Evolutionary conservation across 2,888 invertebrate genomes (phyloP).

Genomic region (Pseudanteris insignis): DNA sequence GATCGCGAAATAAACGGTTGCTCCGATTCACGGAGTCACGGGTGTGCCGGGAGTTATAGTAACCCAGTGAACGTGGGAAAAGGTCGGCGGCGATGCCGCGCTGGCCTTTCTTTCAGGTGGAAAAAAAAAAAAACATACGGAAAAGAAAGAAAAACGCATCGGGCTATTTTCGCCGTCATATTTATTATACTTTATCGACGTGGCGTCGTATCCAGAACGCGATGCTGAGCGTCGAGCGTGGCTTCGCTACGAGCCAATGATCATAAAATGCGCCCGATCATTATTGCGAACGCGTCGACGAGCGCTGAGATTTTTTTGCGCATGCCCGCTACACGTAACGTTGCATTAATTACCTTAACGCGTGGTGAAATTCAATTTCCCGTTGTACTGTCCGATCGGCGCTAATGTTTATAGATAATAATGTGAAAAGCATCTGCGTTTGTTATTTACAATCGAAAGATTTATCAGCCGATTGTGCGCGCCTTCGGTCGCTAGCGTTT

Average conservation of each 20-base stretch:
- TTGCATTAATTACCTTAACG: slow-evolving; percentile 27
- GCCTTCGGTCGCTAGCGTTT: not conserved
- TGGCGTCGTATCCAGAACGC: slow-evolving; percentile 39
- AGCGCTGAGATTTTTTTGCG: slow-evolving; percentile 23
- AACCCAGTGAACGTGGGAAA: slow-evolving; percentile 50
- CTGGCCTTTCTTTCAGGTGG: slow-evolving; percentile 34
- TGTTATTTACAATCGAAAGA: slow-evolving; percentile 7
- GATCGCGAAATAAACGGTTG: too few species aligned
- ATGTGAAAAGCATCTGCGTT: slow-evolving; percentile 14
- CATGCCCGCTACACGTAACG: slow-evolving; percentile 17
- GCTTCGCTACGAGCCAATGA: slow-evolving; percentile 25
- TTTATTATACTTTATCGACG: slow-evolving; percentile 27
- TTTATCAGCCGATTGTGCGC: slow-evolving; percentile 13
- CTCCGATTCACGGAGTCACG: slow-evolving; percentile 46
- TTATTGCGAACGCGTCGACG: slow-evolving; percentile 16
- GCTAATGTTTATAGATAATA: slow-evolving; percentile 5
- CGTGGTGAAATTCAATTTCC: slow-evolving; percentile 34
- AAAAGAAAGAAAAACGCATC: too few species aligned
- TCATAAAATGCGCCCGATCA: slow-evolving; percentile 29
- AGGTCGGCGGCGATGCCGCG: slow-evolving; percentile 36
- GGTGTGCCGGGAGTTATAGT: slow-evolving; percentile 47
- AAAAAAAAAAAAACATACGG: too few species aligned
- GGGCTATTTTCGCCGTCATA: slow-evolving; percentile 21
- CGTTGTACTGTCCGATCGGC: slow-evolving; percentile 11
- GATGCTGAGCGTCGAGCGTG: slow-evolving; percentile 15